Evolutionary conservation across 1,140 invertebrate genomes (phyloP).

Genomic region (Penaeus chinensis): DNA sequence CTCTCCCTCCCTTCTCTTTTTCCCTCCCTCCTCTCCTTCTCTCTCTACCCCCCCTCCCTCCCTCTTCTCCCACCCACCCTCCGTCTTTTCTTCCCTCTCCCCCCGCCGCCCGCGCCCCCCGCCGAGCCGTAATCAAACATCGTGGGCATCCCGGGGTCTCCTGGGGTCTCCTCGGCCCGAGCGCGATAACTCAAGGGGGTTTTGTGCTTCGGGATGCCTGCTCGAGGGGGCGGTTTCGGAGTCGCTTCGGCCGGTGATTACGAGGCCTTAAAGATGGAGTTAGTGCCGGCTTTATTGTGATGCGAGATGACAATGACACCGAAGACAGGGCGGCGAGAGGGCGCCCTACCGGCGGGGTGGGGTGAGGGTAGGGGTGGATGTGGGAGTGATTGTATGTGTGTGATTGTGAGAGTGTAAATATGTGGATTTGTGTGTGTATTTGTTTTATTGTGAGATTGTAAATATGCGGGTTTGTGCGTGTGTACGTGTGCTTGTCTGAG

Average conservation of each 20-base stretch:
- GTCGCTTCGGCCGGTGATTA: too few relatives aligned
- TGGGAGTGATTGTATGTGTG: slow-evolving; percentile 1
- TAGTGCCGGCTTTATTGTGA: too few relatives aligned
- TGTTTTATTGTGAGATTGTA: neutral
- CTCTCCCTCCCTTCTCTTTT: neutral
- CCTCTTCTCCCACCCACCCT: neutral
- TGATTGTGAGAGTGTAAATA: neutral
- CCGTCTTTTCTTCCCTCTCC: neutral
- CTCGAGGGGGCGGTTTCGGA: too few relatives aligned
- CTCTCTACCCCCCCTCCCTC: neutral
- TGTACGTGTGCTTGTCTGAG: too few relatives aligned
- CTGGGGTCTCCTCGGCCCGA: neutral
- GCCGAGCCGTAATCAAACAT: slow-evolving; percentile 21
- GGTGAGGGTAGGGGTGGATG: neutral
- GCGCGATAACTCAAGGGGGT: slow-evolving; percentile 17
- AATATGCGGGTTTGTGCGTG: too few relatives aligned
- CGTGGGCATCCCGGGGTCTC: slow-evolving; percentile 14
- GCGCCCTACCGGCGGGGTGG: neutral
- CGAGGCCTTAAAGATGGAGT: too few relatives aligned
- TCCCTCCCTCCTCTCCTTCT: neutral
- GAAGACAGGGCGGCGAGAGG: too few relatives aligned
- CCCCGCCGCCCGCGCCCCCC: neutral
- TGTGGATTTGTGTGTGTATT: neutral
- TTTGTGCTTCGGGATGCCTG: too few relatives aligned
- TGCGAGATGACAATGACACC: too few relatives aligned